These are phyloP conservation scores for Trissolcus brochymenae DNA, from an alignment of 2,888 invertebrate genomes.

Conservation along the genomic window DNA sequence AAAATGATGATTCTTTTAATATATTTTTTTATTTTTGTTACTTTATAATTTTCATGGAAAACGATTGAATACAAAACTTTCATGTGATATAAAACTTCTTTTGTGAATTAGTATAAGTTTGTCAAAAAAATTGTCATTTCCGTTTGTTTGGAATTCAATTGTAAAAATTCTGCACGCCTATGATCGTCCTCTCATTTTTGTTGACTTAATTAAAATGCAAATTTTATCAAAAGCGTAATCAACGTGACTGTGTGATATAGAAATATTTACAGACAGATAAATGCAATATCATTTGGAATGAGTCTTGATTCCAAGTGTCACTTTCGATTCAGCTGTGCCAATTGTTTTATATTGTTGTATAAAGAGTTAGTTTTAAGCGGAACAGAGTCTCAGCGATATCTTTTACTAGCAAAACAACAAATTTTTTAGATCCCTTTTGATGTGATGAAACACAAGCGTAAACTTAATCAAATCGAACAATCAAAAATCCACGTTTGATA, in stretches of 20 bases:
- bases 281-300: constrained; percentile 10
- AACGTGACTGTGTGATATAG: constrained; percentile 24
- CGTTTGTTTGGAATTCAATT: constrained; percentile 16
- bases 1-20: not conserved
- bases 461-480: constrained; percentile 17
- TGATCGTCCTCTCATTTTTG: constrained; percentile 1
- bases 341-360: constrained; percentile 72
- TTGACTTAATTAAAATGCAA: constrained; percentile 6
- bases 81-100: constrained; percentile 23
- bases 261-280: not conserved
- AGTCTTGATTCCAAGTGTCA: constrained; percentile 14
- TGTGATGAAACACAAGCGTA: not conserved
- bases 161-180: constrained; percentile 11
- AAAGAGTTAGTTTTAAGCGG: constrained; percentile 60
- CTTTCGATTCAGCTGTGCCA: constrained; percentile 70
- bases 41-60: not conserved
- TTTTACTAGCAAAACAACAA: not conserved
- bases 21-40: not conserved
- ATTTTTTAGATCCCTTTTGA: not conserved
- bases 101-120: constrained; percentile 9
- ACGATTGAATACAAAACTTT: constrained; percentile 7
- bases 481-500: constrained; percentile 10
- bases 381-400: constrained; percentile 19
- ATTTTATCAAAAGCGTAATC: not conserved
- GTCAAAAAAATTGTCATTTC: not conserved